Base-by-base conservation (phyloP, 2,888 invertebrate genomes). In the Notocelia uddmanniana region DNA sequence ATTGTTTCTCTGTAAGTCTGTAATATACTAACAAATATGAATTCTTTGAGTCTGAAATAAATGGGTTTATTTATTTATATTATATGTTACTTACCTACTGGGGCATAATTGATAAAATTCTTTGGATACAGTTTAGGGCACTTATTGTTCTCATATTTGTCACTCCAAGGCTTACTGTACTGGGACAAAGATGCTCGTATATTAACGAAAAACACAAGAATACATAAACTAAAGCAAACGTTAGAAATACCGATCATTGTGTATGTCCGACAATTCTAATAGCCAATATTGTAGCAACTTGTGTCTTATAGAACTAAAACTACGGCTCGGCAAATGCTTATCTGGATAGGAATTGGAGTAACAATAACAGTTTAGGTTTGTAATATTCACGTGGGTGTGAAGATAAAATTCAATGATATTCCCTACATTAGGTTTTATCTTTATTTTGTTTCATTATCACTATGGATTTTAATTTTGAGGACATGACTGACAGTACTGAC, bases 61-160 rank as follows among this genome's bases (percentile, higher is more conserved):
- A n/a, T n/a, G n/a, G n/a, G n/a, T n/a, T n/a, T n/a, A n/a, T n/a
- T n/a, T n/a, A n/a, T n/a, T n/a, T n/a, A 13, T 37, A 37, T 48
- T 54, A 50, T 26, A 34, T 11, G n/a, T 50, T 68, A 87, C 92
- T 94, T 92, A 88, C 95, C 95, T 67, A 90, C 89, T 75, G 95
- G 95, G 64, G 94, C 91, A 81, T 91, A 95, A 79, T 94, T 94
- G 31, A 91, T 87, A 76, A 95, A 95, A 80, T 94, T 93, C 80
- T 89, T 93, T 2, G 94, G 94, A 81, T 93, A 94, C 31, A 95
- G 82, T 76, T 92, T 93, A 0, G 95, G 94, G 77, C 95, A 95
- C 69, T 93, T 87, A 78, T 91, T 91, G 81, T 82, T 91, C 81
- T 93, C 94, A 81, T 92, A 92, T 79, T 91, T 93, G 70, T 93